Conservation (phyloP, 2,797 vertebrate genomes). For the Macroramphosus scolopax region DNA sequence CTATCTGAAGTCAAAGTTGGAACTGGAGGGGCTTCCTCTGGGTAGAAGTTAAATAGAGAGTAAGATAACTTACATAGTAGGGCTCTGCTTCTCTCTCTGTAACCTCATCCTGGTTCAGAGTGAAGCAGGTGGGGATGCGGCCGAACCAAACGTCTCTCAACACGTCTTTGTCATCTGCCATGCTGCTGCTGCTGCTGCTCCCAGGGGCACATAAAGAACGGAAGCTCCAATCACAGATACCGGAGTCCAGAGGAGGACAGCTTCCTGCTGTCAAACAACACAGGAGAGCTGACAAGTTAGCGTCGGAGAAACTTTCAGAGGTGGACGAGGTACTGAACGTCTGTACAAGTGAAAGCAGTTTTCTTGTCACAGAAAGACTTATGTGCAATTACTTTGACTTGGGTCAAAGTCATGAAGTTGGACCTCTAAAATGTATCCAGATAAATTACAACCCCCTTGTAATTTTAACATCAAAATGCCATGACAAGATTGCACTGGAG, state of each 20-base stretch:
- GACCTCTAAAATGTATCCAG: too few species aligned
- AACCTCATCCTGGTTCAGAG: slow-evolving; percentile 91
- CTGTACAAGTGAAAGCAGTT: too few species aligned
- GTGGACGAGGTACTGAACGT: too few species aligned
- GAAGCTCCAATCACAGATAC: slow-evolving; percentile 9
- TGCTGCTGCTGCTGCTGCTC: slow-evolving; percentile 76
- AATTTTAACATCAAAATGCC: too few species aligned
- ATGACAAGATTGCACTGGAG: too few species aligned
- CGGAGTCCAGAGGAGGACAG: background rate
- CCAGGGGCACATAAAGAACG: slow-evolving; percentile 83
- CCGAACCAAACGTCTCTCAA: slow-evolving; percentile 98
- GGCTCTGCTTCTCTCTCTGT: slow-evolving; percentile 96
- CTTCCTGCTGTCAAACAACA: slow-evolving; percentile 7
- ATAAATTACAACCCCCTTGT: too few species aligned
- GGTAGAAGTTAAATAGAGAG: too few species aligned
- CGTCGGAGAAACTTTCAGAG: background rate
- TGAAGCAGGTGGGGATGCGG: slow-evolving; percentile 95
- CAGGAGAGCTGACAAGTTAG: slow-evolving; percentile 2
- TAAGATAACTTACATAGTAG: slow-evolving; percentile 92
- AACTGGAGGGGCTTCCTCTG: too few species aligned
- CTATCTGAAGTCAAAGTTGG: too few species aligned
- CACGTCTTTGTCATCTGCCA: slow-evolving; percentile 99
- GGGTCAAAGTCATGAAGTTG: too few species aligned
- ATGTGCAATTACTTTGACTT: too few species aligned
- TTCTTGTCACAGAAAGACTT: too few species aligned